phyloP scores from a whole-genome alignment of 2,888 invertebrate species.

The Chloromyia formosa region DNA sequence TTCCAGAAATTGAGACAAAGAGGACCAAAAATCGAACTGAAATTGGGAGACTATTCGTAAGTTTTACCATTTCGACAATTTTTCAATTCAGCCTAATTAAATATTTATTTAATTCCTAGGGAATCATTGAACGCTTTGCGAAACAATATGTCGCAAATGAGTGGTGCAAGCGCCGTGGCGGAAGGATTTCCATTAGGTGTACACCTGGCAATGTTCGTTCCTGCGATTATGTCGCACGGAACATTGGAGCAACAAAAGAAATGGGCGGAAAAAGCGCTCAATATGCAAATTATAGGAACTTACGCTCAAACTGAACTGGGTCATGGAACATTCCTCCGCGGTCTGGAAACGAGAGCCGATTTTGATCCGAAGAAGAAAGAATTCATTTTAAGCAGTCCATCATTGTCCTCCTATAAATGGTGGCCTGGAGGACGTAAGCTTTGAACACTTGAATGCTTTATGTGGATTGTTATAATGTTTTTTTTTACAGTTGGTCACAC shows the following conservation, averaged over 20 bases:
- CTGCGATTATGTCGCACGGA: conserved; percentile 88
- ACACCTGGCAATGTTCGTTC: conserved; percentile 94
- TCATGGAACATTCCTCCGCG: conserved; percentile 93
- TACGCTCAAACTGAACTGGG: conserved; percentile 98
- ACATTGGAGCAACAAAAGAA: conserved; percentile 86
- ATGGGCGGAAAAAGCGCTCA: conserved; percentile 87
- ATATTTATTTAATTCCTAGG: conserved; percentile 51
- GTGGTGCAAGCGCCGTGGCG: conserved; percentile 59
- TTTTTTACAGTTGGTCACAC: conserved; percentile 84
- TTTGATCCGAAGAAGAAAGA: conserved; percentile 84
- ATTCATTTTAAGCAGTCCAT: conserved; percentile 88
- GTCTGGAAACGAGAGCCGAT: conserved; percentile 91
- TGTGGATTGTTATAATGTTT: too few species aligned
- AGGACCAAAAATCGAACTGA: not conserved
- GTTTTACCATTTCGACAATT: not conserved
- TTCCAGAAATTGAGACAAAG: conserved; percentile 73
- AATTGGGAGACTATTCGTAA: not conserved
- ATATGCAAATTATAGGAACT: conserved; percentile 86
- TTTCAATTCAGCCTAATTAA: not conserved
- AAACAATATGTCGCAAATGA: not conserved
- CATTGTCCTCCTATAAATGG: conserved; percentile 91
- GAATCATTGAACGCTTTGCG: conserved; percentile 60
- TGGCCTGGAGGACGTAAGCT: conserved; percentile 93
- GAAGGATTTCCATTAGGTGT: conserved; percentile 69
- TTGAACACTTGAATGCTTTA: not conserved